These are phyloP conservation scores for Melinaea menophilus DNA, from an alignment of 2,888 invertebrate species.

Conservation along the genomic window DNA sequence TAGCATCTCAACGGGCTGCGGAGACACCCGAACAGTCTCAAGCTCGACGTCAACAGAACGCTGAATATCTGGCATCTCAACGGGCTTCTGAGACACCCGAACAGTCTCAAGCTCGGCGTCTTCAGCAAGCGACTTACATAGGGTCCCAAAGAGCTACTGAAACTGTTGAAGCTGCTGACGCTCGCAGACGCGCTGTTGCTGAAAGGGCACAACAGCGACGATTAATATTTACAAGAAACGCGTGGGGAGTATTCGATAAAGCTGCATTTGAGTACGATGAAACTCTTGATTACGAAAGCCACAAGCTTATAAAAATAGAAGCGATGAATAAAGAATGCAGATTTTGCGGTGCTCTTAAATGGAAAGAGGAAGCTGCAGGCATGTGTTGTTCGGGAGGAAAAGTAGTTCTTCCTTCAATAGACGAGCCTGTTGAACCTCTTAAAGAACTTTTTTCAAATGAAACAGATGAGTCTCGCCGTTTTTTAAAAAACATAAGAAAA, in stretches of 20 bases:
- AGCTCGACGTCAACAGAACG: too few relatives aligned
- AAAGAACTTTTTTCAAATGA: constrained; percentile 27
- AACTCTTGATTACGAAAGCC: constrained; percentile 33
- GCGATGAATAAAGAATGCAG: constrained; percentile 28
- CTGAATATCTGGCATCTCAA: too few relatives aligned
- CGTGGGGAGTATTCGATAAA: constrained; percentile 31
- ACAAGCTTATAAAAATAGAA: constrained; percentile 34
- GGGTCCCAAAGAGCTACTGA: too few relatives aligned
- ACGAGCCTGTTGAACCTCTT: constrained; percentile 32
- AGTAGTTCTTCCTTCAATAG: constrained; percentile 28
- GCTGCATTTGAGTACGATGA: constrained; percentile 36
- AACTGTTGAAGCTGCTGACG: constrained; percentile 34
- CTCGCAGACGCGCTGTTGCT: constrained; percentile 35
- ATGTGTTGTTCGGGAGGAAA: constrained; percentile 33
- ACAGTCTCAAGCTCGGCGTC: too few relatives aligned
- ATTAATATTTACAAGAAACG: constrained; percentile 34
- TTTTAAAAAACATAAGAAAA: constrained; percentile 30
- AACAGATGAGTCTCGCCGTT: constrained; percentile 29
- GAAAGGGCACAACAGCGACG: constrained; percentile 34
- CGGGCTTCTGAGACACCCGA: too few relatives aligned
- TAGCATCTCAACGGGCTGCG: too few relatives aligned
- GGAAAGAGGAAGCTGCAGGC: constrained; percentile 34
- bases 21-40: too few relatives aligned
- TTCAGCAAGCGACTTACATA: too few relatives aligned
- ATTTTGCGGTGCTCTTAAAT: constrained; percentile 34